Conservation (phyloP, 2,888 invertebrate genomes). For the Fragum sueziense region DNA sequence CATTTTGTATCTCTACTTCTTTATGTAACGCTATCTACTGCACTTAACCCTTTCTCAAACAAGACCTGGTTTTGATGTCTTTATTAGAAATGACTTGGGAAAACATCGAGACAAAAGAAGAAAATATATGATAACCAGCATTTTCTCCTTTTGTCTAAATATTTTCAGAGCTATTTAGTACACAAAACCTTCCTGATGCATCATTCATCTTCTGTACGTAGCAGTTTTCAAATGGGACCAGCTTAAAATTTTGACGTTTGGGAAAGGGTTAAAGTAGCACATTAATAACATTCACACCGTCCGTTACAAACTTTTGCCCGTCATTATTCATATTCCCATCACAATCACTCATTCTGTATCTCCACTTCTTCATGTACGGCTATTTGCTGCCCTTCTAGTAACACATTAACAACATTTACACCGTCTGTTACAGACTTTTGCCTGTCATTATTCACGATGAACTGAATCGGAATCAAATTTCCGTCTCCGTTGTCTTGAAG, state of each 20-base stretch:
- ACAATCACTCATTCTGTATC: conserved; percentile 46
- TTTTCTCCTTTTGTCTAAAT: no score
- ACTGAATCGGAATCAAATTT: not conserved
- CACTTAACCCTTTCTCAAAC: no score
- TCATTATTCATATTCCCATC: no score
- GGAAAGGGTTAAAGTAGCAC: conserved; percentile 42
- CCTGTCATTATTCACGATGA: not conserved
- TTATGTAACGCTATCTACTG: conserved; percentile 48
- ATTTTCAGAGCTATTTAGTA: no score
- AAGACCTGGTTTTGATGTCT: no score
- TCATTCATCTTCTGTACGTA: no score
- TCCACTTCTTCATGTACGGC: conserved; percentile 48
- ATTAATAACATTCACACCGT: conserved; percentile 33
- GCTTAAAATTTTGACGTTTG: no score
- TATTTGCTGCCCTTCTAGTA: conserved; percentile 49
- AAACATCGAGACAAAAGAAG: no score
- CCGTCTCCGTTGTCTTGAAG: not conserved
- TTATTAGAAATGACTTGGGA: no score
- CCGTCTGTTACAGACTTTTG: not conserved
- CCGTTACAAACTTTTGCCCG: not conserved
- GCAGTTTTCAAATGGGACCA: no score
- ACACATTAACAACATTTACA: conserved; percentile 38
- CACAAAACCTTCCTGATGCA: no score
- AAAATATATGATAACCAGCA: no score
- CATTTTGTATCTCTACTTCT: conserved; percentile 52